Evolutionary conservation across 2,888 invertebrate genomes (phyloP).

Genomic region (Chorisops tibialis): DNA sequence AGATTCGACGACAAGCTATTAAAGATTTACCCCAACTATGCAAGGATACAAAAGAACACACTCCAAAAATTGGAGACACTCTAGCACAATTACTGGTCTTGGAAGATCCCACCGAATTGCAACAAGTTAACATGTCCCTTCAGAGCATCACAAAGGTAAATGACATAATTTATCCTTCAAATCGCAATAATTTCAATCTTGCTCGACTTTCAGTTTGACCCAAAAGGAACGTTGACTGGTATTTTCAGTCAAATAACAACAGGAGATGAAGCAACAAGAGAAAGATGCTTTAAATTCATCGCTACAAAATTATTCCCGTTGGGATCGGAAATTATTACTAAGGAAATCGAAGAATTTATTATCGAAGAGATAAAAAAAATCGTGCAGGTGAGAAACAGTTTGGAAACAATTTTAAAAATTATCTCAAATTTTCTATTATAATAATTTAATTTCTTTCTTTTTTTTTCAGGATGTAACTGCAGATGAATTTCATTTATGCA

Average conservation of each 20-base stretch:
- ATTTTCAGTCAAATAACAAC: constrained; percentile 66
- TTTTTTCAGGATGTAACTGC: constrained; percentile 74
- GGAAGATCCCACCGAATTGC: constrained; percentile 79
- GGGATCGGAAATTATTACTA: constrained; percentile 72
- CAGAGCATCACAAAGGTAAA: constrained; percentile 55
- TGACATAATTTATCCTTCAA: background rate
- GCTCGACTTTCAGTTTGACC: constrained; percentile 39
- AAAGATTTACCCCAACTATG: constrained; percentile 86
- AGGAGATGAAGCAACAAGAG: constrained; percentile 73
- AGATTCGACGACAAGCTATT: constrained; percentile 93
- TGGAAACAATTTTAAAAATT: background rate
- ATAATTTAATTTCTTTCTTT: constrained; percentile 23
- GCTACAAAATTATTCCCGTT: constrained; percentile 77
- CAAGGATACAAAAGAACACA: constrained; percentile 78
- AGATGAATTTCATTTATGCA: constrained; percentile 86
- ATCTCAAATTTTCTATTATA: background rate
- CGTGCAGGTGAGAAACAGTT: constrained; percentile 59
- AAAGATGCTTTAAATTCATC: constrained; percentile 84
- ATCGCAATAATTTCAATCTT: background rate
- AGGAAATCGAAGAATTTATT: constrained; percentile 81
- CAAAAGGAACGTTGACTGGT: constrained; percentile 61
- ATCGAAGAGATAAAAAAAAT: constrained; percentile 83
- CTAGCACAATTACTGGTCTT: constrained; percentile 86
- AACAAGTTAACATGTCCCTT: constrained; percentile 79
- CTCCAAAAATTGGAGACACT: constrained; percentile 85